Evolutionary conservation across 2,113 vertebrate species (phyloP), one percentile per base, ranked within the genome.

Genomic region (Oreamnos americanus): DNA sequence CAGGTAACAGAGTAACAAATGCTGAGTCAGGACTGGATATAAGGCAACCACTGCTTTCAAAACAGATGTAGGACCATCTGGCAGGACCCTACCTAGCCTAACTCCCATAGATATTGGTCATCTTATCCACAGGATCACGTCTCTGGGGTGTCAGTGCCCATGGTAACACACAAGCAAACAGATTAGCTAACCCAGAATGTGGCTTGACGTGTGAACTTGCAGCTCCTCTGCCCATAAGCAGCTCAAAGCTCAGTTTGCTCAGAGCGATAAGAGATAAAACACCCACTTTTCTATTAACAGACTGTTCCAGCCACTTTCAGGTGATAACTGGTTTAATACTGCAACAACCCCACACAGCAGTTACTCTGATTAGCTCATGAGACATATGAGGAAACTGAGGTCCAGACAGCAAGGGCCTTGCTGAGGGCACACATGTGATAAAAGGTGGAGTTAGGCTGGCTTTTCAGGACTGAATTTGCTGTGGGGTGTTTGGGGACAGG

Each of bases 261-360:
- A 0, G 64, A 67, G 17, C 0, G 4, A 67, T 17, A 67, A 21
- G 64, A 8, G 33, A 11, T 2, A 36, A n/a, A 55, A 67, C 33
- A 36, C 17, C 17, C 8, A 67, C 8, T 36, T 67, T 19, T 67
- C 10, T 36, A 36, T 67, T 67, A 17, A 19, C 64, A 67, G 33
- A 36, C 16, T 67, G 33, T 21, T 21, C 33, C 33, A n/a, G 8
- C 4, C 16, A 67, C 17, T 36, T 67, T 67, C 64, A 21, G 17
- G 8, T 36, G 7, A n/a, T 67, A 67, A 67, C 17, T 67, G 33
- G 33, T 67, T 67, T n/a, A 67, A n/a, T n/a, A 4, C 64, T 36
- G 17, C 8, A 67, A 36, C 33, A 67, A 67, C 64, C 7, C 4
- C 17, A 21, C 64, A 67, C 0, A 21, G 33, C 33, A 36, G 33